Conservation (phyloP, 2,113 vertebrate genomes). For the Channa argus region DNA sequence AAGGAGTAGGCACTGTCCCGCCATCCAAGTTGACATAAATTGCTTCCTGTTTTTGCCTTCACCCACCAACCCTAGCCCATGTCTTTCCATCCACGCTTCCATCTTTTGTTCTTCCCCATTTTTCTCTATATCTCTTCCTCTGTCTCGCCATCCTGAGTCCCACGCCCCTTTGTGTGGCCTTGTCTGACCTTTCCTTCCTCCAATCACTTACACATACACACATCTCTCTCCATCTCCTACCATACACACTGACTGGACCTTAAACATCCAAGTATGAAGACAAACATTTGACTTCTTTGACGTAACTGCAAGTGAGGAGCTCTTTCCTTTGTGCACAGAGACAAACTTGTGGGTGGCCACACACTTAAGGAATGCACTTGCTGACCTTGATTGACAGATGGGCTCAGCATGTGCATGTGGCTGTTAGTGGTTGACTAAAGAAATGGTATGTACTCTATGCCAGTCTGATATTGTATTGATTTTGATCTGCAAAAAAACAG, state of each 20-base stretch:
- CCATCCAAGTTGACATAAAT: constrained; percentile 63
- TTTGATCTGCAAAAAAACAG: constrained; percentile 25
- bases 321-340: constrained; percentile 31
- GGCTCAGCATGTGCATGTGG: background rate
- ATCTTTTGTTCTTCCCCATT: constrained; percentile 62
- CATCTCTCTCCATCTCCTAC: constrained; percentile 10
- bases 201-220: constrained; percentile 23
- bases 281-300: constrained; percentile 38
- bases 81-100: constrained; percentile 58
- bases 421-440: constrained; percentile 23
- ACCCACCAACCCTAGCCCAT: constrained; percentile 21
- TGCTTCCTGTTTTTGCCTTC: constrained; percentile 74
- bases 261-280: constrained; percentile 39
- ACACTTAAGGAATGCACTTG: constrained; percentile 23
- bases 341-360: constrained; percentile 12
- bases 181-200: constrained; percentile 61
- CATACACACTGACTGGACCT: constrained; percentile 43
- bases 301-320: constrained; percentile 16
- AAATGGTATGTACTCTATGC: constrained; percentile 5
- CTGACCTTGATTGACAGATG: constrained; percentile 36
- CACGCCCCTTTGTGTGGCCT: constrained; percentile 49
- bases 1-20: constrained; percentile 38
- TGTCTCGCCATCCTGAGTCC: constrained; percentile 54
- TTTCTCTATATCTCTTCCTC: constrained; percentile 56
- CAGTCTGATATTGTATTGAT: constrained; percentile 17